Evolutionary conservation across 1,140 invertebrate species (phyloP).

Genomic region (Drosophila orosa): DNA sequence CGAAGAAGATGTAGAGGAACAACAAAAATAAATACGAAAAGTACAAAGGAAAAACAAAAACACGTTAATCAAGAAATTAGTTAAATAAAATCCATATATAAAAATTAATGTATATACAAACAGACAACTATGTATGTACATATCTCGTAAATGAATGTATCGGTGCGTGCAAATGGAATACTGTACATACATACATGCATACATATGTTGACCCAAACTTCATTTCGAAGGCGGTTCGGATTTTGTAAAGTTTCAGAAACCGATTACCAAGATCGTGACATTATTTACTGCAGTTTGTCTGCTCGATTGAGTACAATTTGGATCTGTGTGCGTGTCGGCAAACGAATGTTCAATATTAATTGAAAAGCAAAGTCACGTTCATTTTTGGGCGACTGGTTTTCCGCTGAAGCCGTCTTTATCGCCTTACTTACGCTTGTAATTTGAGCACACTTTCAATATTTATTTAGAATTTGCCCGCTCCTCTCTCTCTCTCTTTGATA

Average conservation of each 20-base stretch:
- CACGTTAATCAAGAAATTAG: slow-evolving; percentile 62
- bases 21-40: slow-evolving; percentile 9
- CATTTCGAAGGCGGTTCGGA: slow-evolving; percentile 38
- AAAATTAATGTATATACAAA: slow-evolving; percentile 23
- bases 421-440: slow-evolving; percentile 60
- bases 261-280: slow-evolving; percentile 46
- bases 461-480: slow-evolving; percentile 36
- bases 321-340: slow-evolving; percentile 26
- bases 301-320: slow-evolving; percentile 24
- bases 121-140: background rate
- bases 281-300: slow-evolving; percentile 36
- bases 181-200: background rate
- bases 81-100: slow-evolving; percentile 35
- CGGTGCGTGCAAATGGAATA: slow-evolving; percentile 11
- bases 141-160: slow-evolving; percentile 16
- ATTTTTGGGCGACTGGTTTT: slow-evolving; percentile 58
- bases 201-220: slow-evolving; percentile 23
- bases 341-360: slow-evolving; percentile 40
- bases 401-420: slow-evolving; percentile 48
- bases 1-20: slow-evolving; percentile 19
- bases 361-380: slow-evolving; percentile 48
- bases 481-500: slow-evolving; percentile 47
- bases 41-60: slow-evolving; percentile 33
- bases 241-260: slow-evolving; percentile 37
- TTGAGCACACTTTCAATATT: slow-evolving; percentile 77